Base-by-base conservation (phyloP, 2,888 invertebrate species). In the Atrina japonica region DNA sequence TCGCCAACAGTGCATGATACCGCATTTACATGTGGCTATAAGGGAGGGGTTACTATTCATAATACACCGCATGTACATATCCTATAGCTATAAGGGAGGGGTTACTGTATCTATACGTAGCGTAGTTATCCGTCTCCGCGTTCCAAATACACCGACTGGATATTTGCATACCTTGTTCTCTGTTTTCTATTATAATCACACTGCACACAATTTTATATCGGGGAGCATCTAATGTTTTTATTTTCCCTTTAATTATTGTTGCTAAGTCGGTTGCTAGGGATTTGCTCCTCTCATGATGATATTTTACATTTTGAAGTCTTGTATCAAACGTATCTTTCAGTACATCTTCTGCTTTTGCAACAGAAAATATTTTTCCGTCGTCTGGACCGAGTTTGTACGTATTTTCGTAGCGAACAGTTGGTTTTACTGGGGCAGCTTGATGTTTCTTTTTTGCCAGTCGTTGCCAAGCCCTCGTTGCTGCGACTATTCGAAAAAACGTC, bases 171-270 rank as follows among this genome's bases (percentile, higher is more conserved):
- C 87, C 87, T 56, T 88, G 88, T 1, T 78, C 80, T 49, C 77
- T 79, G 52, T 84, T 85, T 66, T 88, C 83, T 49, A 86, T 83
- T 0, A 88, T 82, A 2, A 83, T 70, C 14, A 87, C 83, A 67
- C 81, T 83, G 63, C 83, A 81, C 16, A 88, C 84, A 25, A 85
- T 70, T 58, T 87, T 88, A 70, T 88, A 87, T 1, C 88, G 80
- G 6, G 80, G 81, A 58, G 82, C 83, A 23, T 81, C 77, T 67
- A 86, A 63, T 0, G 74, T 77, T 60, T 87, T 86, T 18, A 86
- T 80, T 30, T 78, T 77, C 9, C 75, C 69, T 45, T 85, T 84
- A 58, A 88, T 83, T 47, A 81, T 71, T 0, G 78, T 76, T 2
- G 83, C 76, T 59, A 88, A 61, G 58, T 83, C 82, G 14, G 81